Conservation (phyloP, 2,797 vertebrate genomes). For the Leptatherina wallacei region DNA sequence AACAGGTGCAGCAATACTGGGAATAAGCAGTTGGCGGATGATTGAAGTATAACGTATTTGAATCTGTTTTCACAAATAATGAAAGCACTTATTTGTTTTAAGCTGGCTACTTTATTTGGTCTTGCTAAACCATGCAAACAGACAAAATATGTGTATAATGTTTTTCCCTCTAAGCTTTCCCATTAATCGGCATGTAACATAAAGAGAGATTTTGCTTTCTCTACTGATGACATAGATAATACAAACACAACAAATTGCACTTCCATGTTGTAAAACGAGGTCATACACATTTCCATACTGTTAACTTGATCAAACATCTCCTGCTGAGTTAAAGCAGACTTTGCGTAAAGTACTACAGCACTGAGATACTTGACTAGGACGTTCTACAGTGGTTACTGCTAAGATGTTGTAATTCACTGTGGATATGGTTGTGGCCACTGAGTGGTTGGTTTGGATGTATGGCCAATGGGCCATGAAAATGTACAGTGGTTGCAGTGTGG, state of each 20-base stretch:
- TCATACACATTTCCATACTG: not conserved
- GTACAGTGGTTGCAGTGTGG: slow-evolving; percentile 52
- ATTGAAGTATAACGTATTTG: not conserved
- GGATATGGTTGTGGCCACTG: slow-evolving; percentile 45
- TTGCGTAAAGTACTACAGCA: not conserved
- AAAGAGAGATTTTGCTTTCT: not conserved
- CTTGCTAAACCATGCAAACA: not conserved
- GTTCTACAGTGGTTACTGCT: slow-evolving; percentile 21
- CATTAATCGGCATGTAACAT: not conserved
- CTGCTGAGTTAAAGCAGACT: not conserved
- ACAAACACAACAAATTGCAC: not conserved
- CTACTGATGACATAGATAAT: not conserved
- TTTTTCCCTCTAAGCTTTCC: not conserved
- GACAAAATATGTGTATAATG: not conserved
- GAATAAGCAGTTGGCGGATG: slow-evolving; percentile 8
- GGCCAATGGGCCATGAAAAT: slow-evolving; percentile 57
- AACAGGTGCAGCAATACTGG: slow-evolving; percentile 7
- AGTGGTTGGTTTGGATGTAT: slow-evolving; percentile 40
- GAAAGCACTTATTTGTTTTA: not conserved
- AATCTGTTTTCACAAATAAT: not conserved
- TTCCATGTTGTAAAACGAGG: slow-evolving; percentile 3
- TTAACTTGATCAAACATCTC: not conserved
- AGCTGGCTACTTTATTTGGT: not conserved
- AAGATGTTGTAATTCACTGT: slow-evolving; percentile 24
- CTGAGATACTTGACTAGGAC: slow-evolving; percentile 6